Evolutionary conservation across 2,113 vertebrate species (phyloP).

Genomic region (Microtus oregoni): DNA sequence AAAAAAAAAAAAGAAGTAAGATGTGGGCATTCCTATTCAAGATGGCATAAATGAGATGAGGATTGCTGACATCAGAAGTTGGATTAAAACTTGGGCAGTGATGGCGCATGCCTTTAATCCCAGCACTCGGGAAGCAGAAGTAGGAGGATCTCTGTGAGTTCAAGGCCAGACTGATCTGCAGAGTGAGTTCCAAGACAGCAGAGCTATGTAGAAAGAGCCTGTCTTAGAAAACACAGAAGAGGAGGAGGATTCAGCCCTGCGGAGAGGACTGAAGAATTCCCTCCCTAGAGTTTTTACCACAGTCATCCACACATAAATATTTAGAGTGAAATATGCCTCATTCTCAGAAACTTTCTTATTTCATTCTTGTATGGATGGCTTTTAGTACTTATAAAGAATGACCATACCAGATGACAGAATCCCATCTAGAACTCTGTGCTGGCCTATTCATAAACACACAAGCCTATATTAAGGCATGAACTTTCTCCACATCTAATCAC

Average conservation of each 20-base stretch:
- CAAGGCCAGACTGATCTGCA: background rate
- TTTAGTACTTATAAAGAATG: background rate
- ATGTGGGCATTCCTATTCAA: background rate
- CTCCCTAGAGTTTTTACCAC: background rate
- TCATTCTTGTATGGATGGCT: background rate
- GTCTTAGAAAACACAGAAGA: background rate
- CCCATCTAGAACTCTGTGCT: background rate
- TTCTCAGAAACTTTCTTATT: conserved; percentile 31
- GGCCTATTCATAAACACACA: conserved; percentile 10
- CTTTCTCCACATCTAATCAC: background rate
- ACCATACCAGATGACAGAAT: background rate
- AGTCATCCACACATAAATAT: background rate
- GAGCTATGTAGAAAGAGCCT: background rate
- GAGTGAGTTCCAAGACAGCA: background rate
- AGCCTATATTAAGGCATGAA: background rate
- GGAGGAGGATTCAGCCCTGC: background rate
- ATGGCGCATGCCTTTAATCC: background rate
- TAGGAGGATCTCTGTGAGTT: background rate
- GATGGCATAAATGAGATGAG: background rate
- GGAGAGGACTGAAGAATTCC: background rate
- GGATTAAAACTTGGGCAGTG: background rate
- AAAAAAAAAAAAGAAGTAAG: too few relatives aligned
- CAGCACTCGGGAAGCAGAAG: background rate
- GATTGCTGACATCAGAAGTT: background rate
- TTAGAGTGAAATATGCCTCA: conserved; percentile 23